Conservation (phyloP, 2,888 invertebrate species). For the Ophion costatus region DNA sequence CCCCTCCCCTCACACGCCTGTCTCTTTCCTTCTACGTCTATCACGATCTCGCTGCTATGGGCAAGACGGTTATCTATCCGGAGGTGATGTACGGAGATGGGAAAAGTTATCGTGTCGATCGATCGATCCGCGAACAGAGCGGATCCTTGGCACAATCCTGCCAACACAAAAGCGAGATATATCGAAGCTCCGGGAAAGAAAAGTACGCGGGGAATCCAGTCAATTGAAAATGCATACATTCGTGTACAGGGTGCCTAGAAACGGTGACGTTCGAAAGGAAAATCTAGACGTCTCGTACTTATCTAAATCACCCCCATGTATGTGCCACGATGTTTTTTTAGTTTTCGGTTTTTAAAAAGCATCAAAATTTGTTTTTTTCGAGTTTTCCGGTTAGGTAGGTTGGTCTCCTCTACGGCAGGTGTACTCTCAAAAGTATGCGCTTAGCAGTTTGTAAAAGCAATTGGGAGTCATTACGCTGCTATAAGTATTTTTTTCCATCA, state of each 20-base stretch:
- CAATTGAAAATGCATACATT: constrained; percentile 42
- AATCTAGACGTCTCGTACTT: background rate
- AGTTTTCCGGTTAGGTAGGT: too few relatives aligned
- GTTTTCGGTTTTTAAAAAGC: too few relatives aligned
- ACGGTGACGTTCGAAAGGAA: background rate
- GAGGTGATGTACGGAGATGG: constrained; percentile 59
- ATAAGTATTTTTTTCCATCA: too few relatives aligned
- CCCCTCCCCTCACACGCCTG: background rate
- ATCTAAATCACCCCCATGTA: background rate
- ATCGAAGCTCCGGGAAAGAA: constrained; percentile 55
- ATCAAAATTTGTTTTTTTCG: too few relatives aligned
- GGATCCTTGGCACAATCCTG: constrained; percentile 71
- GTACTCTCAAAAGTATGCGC: too few relatives aligned
- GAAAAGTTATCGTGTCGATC: constrained; percentile 65
- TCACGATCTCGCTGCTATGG: constrained; percentile 23
- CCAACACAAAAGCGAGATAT: constrained; percentile 51
- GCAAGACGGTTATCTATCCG: constrained; percentile 55
- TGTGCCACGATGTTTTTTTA: too few relatives aligned
- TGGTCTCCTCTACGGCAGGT: too few relatives aligned
- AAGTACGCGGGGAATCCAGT: constrained; percentile 52
- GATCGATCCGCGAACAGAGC: constrained; percentile 54
- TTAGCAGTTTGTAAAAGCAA: too few relatives aligned
- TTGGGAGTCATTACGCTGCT: too few relatives aligned
- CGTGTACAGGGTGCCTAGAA: background rate
- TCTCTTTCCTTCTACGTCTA: constrained; percentile 1